A percentile compares a stretch with the other conserved stretches of the same genome.
phyloP scores from a whole-genome alignment of 1,140 invertebrate genomes.

The Tetragonula clypearis region DNA sequence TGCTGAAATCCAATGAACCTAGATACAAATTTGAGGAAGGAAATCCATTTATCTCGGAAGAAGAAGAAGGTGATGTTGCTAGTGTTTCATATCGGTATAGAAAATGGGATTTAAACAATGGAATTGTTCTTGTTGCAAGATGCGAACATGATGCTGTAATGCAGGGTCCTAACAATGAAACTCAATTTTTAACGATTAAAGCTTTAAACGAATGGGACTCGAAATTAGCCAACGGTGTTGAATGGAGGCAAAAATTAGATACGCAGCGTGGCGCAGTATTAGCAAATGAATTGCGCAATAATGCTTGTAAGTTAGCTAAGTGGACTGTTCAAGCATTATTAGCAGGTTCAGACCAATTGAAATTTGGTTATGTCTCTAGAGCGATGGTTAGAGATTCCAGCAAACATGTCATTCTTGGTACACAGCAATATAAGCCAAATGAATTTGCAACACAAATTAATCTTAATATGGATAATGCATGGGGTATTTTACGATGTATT shows the following conservation, averaged over 20 bases:
- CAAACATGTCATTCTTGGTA: slow-evolving; percentile 98
- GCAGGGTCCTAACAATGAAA: slow-evolving; percentile 94
- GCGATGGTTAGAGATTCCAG: slow-evolving; percentile 95
- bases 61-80: slow-evolving; percentile 96
- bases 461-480: slow-evolving; percentile 99
- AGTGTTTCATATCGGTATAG: slow-evolving; percentile 98
- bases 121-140: slow-evolving; percentile 93
- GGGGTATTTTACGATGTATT: slow-evolving; percentile 99
- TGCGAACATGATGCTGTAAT: slow-evolving; percentile 99
- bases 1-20: slow-evolving; percentile 87
- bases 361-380: slow-evolving; percentile 99
- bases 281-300: slow-evolving; percentile 99
- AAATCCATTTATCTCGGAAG: slow-evolving; percentile 97
- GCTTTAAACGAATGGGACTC: slow-evolving; percentile 99
- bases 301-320: slow-evolving; percentile 99
- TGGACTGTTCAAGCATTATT: slow-evolving; percentile 99
- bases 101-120: slow-evolving; percentile 98
- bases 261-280: slow-evolving; percentile 98
- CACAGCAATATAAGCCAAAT: slow-evolving; percentile 98
- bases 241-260: slow-evolving; percentile 99
- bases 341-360: slow-evolving; percentile 98
- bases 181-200: slow-evolving; percentile 97
- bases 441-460: slow-evolving; percentile 99
- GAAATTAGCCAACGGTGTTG: slow-evolving; percentile 96
- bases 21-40: slow-evolving; percentile 94